Conservation (phyloP, 2,797 vertebrate species). For the Acanthurus lineatus region DNA sequence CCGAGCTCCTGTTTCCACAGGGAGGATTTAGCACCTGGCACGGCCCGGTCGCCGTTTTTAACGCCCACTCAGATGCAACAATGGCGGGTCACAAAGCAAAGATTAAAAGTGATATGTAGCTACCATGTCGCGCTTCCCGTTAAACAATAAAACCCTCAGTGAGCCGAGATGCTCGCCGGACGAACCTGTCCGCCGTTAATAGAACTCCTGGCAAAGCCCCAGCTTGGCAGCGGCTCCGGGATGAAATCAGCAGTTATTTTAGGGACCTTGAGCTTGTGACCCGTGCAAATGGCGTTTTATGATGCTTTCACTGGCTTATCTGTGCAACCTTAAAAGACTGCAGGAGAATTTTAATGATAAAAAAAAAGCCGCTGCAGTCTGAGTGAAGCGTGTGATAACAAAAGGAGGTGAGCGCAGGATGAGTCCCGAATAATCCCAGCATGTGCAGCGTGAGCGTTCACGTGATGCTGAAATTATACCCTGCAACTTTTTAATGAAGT, state of each 20-base stretch:
- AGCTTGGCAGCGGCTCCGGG: constrained; percentile 42
- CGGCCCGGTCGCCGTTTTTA: constrained; percentile 31
- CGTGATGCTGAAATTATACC: too few species aligned
- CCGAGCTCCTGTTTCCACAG: constrained; percentile 59
- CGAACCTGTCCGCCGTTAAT: constrained; percentile 25
- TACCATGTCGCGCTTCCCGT: background rate
- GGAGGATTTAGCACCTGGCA: constrained; percentile 70
- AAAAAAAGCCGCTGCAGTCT: background rate
- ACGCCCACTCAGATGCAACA: constrained; percentile 58
- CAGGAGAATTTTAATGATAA: constrained; percentile 56
- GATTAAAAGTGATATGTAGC: constrained; percentile 35
- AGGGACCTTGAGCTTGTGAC: constrained; percentile 59
- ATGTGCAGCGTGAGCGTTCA: background rate
- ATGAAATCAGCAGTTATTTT: constrained; percentile 65
- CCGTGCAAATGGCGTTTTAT: constrained; percentile 49
- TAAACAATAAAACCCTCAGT: constrained; percentile 26
- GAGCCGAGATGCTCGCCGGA: constrained; percentile 32
- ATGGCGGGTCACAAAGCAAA: constrained; percentile 32
- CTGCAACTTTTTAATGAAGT: constrained; percentile 6
- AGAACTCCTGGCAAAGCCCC: constrained; percentile 36
- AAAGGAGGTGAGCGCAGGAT: background rate
- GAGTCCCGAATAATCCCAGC: background rate
- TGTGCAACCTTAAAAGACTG: constrained; percentile 25
- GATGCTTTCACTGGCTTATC: constrained; percentile 43
- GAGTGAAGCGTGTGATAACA: background rate